Conservation (phyloP, 2,113 vertebrate genomes). For the Clarias magur region DNA sequence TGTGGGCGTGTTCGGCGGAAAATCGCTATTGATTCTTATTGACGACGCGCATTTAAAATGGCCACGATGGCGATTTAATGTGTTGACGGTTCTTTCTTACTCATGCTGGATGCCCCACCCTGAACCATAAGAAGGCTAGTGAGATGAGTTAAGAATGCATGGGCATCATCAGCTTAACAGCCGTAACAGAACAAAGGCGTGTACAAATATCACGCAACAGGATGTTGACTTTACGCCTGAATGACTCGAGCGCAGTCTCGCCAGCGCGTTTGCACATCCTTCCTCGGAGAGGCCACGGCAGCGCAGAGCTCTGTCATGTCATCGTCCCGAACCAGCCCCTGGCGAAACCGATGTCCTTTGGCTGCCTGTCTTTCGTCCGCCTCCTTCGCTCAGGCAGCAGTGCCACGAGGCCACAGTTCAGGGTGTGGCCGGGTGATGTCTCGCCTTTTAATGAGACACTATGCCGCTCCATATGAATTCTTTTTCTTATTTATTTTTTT, state of each 20-base stretch:
- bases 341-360: conserved; percentile 9
- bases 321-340: conserved; percentile 31
- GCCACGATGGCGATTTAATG: neutral
- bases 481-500: too few species aligned
- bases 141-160: conserved; percentile 10
- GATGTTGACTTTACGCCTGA: neutral
- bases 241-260: neutral
- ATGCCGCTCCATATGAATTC: neutral
- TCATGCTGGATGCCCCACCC: neutral
- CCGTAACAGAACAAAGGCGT: neutral
- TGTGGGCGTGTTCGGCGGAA: neutral
- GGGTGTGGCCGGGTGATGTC: conserved; percentile 5
- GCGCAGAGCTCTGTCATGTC: conserved; percentile 22
- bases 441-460: neutral
- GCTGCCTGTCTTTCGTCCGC: conserved; percentile 3
- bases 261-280: conserved; percentile 24
- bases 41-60: neutral
- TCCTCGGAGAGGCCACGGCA: conserved; percentile 8
- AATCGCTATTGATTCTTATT: neutral
- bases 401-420: conserved; percentile 34
- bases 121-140: neutral
- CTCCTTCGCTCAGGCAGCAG: neutral
- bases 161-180: neutral
- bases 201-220: too few species aligned
- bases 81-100: neutral